Base-by-base conservation (phyloP, 2,888 invertebrate species). In the Machimus atricapillus region DNA sequence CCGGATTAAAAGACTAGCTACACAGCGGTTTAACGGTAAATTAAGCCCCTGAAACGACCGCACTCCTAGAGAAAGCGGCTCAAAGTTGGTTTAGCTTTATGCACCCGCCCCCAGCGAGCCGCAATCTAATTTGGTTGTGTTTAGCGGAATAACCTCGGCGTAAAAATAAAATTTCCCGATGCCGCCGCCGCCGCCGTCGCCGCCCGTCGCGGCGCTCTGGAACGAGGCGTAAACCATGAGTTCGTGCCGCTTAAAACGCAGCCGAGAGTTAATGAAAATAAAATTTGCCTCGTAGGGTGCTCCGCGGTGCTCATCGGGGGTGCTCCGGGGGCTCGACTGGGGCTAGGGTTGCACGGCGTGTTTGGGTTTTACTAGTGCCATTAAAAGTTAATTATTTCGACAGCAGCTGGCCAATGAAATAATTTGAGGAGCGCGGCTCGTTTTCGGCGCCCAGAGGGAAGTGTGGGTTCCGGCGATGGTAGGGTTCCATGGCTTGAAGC, bases 181-280 rank as follows among this genome's bases (percentile, higher is more conserved):
- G 12, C 12, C 12, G 12, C 12, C 43, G 40, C 2, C 31, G 31
- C 31, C 31, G 31, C 31, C 31, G 31, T 31, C 31, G 31, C 31
- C 31, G 31, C n/a, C 4, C 31, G 31, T 5, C 31, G 31, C 7
- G n/a, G 3, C 16, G 43, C 23, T 40, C 40, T 52, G 52, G 52
- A 52, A 52, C 52, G 66, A 66, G 66, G 66, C 23, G 66, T 66
- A 66, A 66, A 66, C 66, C 66, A 66, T 66, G 66, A 8, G 9
- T 66, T 27, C 27, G 66, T 66, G 66, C 66, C 66, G 66, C 66
- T 27, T 12, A 8, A 23, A 27, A 52, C 52, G 23, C 52, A 27
- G 23, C 79, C 16, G 79, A 46, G 52, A 79, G 79, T 79, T 52
- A 79, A 79, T 79, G 79, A 79, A 79, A 79, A 79, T 79, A 79